A percentile compares a stretch with the other conserved stretches of the same genome.
Evolutionary conservation across 2,888 invertebrate species (phyloP).

Genomic region (Hirtodrosophila duncani): DNA sequence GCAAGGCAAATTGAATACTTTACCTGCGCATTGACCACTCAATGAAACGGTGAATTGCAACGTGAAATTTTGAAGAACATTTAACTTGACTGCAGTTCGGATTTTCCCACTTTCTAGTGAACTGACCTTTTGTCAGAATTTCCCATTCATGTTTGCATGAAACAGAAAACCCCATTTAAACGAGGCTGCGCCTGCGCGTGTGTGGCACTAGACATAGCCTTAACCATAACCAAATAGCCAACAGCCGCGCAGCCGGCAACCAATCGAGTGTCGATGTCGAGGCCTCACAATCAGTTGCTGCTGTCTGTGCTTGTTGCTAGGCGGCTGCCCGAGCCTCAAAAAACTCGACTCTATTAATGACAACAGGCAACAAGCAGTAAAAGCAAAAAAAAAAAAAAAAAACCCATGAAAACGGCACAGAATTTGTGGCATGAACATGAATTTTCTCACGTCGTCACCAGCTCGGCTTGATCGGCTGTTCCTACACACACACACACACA

Average conservation of each 20-base stretch:
- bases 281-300: conserved; percentile 7
- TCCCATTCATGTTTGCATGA: too few species aligned
- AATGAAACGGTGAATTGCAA: too few species aligned
- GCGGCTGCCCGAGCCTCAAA: too few species aligned
- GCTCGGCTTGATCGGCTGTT: conserved; percentile 23
- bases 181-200: too few species aligned
- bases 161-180: too few species aligned
- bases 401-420: conserved; percentile 57
- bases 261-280: conserved; percentile 4
- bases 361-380: conserved; percentile 16
- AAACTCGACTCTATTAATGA: conserved; percentile 29
- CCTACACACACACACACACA: conserved; percentile 16
- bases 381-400: conserved; percentile 5
- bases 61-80: neutral
- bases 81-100: neutral
- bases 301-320: conserved; percentile 32
- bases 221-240: too few species aligned
- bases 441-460: conserved; percentile 69
- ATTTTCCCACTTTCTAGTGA: conserved; percentile 9
- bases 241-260: too few species aligned
- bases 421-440: conserved; percentile 70
- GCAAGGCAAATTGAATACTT: too few species aligned
- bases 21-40: too few species aligned
- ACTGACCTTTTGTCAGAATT: conserved; percentile 26
- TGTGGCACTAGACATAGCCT: too few species aligned